Percentiles rank a stretch among this genome's conserved stretches.
These are phyloP conservation scores for Carposina sasakii DNA, from an alignment of 1,140 invertebrate genomes.

Conservation along the genomic window DNA sequence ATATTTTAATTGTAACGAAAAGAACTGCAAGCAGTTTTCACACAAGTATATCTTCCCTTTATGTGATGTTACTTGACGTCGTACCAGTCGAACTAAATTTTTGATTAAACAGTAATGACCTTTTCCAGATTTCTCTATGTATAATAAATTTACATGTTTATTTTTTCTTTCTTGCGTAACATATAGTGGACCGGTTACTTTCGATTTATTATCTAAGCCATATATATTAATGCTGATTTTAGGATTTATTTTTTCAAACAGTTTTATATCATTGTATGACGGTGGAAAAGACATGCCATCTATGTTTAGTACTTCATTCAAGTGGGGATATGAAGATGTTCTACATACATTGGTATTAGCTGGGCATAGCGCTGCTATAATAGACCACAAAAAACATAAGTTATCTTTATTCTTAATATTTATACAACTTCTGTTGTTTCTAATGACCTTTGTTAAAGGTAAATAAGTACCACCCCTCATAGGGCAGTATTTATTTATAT, in stretches of 20 bases:
- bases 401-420: too few species aligned
- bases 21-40: slow-evolving; percentile 36
- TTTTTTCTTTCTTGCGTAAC: slow-evolving; percentile 3
- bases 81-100: slow-evolving; percentile 31
- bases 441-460: too few species aligned
- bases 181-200: slow-evolving; percentile 5
- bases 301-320: too few species aligned
- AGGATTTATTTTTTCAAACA: slow-evolving; percentile 20
- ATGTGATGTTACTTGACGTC: slow-evolving; percentile 27
- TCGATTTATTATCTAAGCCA: slow-evolving; percentile 4
- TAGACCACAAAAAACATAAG: too few species aligned
- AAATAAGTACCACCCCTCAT: too few species aligned
- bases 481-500: too few species aligned
- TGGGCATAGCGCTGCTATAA: too few species aligned
- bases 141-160: slow-evolving; percentile 21
- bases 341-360: too few species aligned
- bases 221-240: slow-evolving; percentile 4
- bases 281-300: slow-evolving; percentile 14
- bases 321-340: too few species aligned
- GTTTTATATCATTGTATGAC: slow-evolving; percentile 13
- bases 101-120: slow-evolving; percentile 40
- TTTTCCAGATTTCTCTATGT: slow-evolving; percentile 23
- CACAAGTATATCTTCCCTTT: slow-evolving; percentile 31
- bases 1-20: slow-evolving; percentile 22
- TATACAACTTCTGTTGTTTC: too few species aligned